A percentile compares a stretch with the other conserved stretches of the same genome.
phyloP scores from a whole-genome alignment of 2,113 vertebrate genomes.

The Laticauda laticaudata region DNA sequence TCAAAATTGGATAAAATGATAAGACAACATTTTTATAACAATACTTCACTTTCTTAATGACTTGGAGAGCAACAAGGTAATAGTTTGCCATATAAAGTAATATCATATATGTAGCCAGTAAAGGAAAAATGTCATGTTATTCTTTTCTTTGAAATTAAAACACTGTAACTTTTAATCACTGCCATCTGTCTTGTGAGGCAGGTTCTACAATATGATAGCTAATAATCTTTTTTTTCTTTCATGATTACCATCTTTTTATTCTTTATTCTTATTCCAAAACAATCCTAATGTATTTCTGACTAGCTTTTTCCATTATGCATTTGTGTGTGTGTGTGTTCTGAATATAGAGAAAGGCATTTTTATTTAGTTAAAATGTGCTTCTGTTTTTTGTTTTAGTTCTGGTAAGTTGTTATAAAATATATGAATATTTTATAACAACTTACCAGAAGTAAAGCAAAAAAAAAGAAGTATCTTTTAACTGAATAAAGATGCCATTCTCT shows the following conservation, averaged over 20 bases:
- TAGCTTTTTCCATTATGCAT: background rate
- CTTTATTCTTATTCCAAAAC: background rate
- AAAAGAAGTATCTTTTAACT: no score
- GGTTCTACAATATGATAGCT: background rate
- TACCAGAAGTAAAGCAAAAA: no score
- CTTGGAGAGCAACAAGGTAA: background rate
- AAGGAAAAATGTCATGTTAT: background rate
- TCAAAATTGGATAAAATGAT: background rate
- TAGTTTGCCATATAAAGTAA: background rate
- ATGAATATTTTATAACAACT: no score
- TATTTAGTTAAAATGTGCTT: background rate
- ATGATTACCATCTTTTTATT: background rate
- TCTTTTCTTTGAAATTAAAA: background rate
- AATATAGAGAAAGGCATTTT: background rate
- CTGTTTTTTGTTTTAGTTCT: background rate
- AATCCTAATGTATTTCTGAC: constrained; percentile 9
- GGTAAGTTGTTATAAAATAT: background rate
- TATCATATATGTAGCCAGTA: background rate
- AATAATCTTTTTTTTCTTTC: background rate
- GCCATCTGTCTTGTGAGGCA: background rate
- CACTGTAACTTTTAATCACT: background rate
- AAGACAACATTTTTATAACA: background rate
- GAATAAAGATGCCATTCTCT: no score
- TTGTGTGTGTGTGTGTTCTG: background rate
- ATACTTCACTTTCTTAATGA: background rate